Evolutionary conservation across 2,113 vertebrate species (phyloP), one percentile per base, ranked within the genome.

Genomic region (Saguinus imperator): DNA sequence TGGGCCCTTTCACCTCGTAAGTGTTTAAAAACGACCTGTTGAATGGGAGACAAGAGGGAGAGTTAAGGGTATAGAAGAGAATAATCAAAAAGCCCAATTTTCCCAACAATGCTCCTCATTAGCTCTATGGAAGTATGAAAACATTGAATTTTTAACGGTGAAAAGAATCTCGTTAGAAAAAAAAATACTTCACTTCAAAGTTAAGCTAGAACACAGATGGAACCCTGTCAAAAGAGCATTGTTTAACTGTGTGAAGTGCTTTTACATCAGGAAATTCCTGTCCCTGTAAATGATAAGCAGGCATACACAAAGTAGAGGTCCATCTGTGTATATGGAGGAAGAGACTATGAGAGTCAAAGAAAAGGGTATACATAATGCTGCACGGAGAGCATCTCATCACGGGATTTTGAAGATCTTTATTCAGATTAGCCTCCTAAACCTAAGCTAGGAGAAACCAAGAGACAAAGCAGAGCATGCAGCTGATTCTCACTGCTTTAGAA

Each of bases 181-280:
- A 80, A 91, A 97, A 94, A 93, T 29, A 73, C 37, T 91, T 52
- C 76, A 72, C 58, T 96, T 87, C 72, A 81, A 94, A 97, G 92
- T 92, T 84, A 87, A 90, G 80, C 27, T n/a, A 82, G 76, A 90
- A 94, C 92, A 81, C 95, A 97, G 95, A 96, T 37, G 90, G 94
- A 96, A 75, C 29, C 70, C 94, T 84, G 81, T 82, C 76, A 75
- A 50, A 95, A 83, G 72, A 52, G 80, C 52, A 72, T 73, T 94
- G 84, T 29, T 37, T 92, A 75, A 87, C 88, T 80, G 81, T 3
- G 0, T 4, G 58, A 90, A 90, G 87, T 11, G 57, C 52, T 66
- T 64, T 77, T 90, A 80, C 73, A n/a, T n/a, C 29, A 17, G 76
- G 84, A 75, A 72, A 37, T 83, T 66, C 81, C 86, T 23, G 48